Evolutionary conservation across 2,797 vertebrate genomes (phyloP).

Genomic region (Artibeus jamaicensis): DNA sequence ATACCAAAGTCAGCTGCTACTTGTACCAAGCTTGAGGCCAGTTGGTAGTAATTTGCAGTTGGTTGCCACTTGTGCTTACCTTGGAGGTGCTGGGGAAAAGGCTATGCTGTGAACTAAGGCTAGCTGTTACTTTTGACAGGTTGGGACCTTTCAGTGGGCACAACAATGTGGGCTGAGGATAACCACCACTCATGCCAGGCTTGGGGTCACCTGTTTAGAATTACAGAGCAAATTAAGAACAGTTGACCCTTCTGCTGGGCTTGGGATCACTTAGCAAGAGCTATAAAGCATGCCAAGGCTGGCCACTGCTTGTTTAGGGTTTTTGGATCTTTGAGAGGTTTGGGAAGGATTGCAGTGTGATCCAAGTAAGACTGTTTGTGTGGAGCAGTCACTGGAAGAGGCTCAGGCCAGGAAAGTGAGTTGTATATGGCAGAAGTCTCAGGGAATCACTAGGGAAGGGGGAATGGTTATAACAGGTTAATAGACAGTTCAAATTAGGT

Average conservation of each 20-base stretch:
- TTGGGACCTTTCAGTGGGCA: background rate
- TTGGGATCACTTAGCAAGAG: background rate
- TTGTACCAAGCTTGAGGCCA: background rate
- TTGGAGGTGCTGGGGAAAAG: background rate
- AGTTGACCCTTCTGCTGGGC: background rate
- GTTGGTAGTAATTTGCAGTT: background rate
- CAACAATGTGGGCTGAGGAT: background rate
- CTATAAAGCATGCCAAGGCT: too few relatives aligned
- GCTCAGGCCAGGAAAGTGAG: background rate
- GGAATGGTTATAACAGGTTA: background rate
- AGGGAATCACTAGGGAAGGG: background rate
- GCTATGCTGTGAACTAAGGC: background rate
- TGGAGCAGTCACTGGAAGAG: background rate
- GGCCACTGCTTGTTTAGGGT: background rate
- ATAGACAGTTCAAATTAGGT: background rate
- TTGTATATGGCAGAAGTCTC: background rate
- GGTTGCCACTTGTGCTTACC: background rate
- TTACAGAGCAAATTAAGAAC: background rate
- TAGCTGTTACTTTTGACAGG: background rate
- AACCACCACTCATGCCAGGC: background rate
- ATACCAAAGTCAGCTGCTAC: background rate
- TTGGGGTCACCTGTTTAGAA: background rate
- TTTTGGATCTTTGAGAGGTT: background rate
- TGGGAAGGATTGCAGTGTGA: background rate
- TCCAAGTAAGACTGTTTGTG: background rate